A percentile compares a stretch with the other conserved stretches of the same genome.
Conservation (phyloP, 2,113 vertebrate species). For the Scomber scombrus region DNA sequence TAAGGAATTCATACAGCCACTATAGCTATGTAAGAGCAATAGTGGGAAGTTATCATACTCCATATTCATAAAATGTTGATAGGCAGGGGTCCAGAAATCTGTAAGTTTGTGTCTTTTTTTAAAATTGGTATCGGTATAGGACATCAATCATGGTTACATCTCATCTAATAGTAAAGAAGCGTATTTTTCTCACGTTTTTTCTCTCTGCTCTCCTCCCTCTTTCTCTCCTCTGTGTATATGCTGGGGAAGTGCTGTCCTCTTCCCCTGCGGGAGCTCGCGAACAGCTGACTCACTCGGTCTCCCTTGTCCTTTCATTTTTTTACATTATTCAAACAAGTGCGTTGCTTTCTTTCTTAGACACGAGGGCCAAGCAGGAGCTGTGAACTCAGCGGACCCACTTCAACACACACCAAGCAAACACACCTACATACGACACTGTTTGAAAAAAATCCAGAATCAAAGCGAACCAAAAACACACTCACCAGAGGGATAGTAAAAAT, state of each 20-base stretch:
- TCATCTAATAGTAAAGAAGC: conserved; percentile 9
- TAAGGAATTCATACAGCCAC: neutral
- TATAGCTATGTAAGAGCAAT: neutral
- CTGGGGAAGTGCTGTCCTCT: conserved; percentile 53
- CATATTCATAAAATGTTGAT: conserved; percentile 4
- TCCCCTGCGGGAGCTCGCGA: conserved; percentile 65
- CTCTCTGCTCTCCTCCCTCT: conserved; percentile 13
- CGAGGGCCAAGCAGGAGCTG: conserved; percentile 39
- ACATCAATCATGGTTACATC: conserved; percentile 20
- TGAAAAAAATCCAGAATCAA: neutral
- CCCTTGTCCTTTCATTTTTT: conserved; percentile 58
- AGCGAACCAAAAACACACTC: neutral
- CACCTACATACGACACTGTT: conserved; percentile 19
- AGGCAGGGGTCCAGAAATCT: too few species aligned
- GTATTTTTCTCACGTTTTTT: conserved; percentile 16
- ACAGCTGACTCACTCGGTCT: conserved; percentile 71
- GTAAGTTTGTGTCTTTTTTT: too few species aligned
- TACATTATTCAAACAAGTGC: conserved; percentile 66
- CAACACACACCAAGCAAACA: conserved; percentile 44
- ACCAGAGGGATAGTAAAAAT: neutral
- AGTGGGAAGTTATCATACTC: conserved; percentile 3
- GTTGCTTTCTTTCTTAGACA: conserved; percentile 60
- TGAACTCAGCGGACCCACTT: conserved; percentile 50
- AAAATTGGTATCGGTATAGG: too few species aligned
- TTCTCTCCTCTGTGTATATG: conserved; percentile 30